phyloP scores from a whole-genome alignment of 2,797 vertebrate genomes.

The Anolis apletophallus region DNA sequence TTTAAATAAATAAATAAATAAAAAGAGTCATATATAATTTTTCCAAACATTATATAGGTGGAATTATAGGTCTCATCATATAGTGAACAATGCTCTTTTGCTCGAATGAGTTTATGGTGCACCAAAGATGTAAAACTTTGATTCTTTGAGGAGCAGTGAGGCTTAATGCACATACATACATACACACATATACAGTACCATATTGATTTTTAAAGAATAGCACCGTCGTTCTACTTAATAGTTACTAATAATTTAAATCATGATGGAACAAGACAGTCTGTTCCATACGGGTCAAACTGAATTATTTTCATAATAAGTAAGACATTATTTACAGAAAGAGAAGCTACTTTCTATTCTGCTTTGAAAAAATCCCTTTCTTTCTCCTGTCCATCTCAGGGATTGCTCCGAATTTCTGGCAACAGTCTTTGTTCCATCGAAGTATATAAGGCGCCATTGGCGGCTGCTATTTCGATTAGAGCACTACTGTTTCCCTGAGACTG shows the following conservation, averaged over 20 bases:
- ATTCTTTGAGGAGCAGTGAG: not conserved
- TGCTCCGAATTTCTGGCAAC: slow-evolving; percentile 13
- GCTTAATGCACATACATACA: not conserved
- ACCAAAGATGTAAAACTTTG: not conserved
- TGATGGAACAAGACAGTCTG: not conserved
- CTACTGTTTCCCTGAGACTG: slow-evolving; percentile 18
- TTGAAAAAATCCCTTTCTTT: not conserved
- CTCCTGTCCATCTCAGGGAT: slow-evolving; percentile 26
- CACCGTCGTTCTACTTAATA: not conserved
- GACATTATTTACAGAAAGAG: not conserved
- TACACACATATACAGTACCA: not conserved
- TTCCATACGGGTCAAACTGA: not conserved
- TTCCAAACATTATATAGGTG: too few relatives aligned
- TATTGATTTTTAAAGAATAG: not conserved
- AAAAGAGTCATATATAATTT: too few relatives aligned
- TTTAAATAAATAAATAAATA: too few relatives aligned
- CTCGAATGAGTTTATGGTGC: not conserved
- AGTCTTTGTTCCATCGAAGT: not conserved
- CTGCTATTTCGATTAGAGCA: not conserved
- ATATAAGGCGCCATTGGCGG: not conserved
- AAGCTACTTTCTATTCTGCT: not conserved
- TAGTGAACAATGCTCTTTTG: not conserved
- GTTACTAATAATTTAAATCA: not conserved
- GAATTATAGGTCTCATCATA: not conserved
- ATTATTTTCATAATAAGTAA: not conserved